Conservation (phyloP, 1,140 invertebrate genomes). For the Aporrectodea caliginosa region DNA sequence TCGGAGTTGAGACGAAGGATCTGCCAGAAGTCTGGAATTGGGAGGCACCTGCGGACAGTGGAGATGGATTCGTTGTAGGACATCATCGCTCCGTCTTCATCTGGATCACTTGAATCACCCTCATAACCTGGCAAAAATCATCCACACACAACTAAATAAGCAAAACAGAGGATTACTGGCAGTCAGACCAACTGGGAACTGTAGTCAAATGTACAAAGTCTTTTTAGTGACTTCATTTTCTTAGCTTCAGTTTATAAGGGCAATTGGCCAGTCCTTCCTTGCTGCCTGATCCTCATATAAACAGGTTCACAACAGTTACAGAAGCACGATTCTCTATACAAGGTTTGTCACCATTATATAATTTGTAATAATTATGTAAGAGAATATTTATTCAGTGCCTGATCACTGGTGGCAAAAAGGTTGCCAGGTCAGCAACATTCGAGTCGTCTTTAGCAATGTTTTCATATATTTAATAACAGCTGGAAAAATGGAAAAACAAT, state of each 20-base stretch:
- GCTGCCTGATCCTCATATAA: no score
- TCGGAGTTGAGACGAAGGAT: conserved; percentile 64
- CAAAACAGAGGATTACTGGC: no score
- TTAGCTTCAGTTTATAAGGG: no score
- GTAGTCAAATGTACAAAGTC: no score
- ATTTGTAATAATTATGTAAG: neutral
- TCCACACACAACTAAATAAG: no score
- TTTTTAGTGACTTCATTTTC: no score
- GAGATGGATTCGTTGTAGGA: conserved; percentile 37
- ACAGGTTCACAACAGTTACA: no score
- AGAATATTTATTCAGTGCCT: neutral
- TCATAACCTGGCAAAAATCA: conserved; percentile 57
- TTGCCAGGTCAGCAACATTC: neutral
- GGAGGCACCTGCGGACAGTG: conserved; percentile 51
- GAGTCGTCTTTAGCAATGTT: neutral
- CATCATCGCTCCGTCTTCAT: conserved; percentile 59
- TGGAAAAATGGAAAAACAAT: neutral
- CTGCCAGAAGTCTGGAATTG: conserved; percentile 73
- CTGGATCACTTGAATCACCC: conserved; percentile 64
- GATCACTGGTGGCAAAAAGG: neutral
- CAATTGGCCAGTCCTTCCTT: no score
- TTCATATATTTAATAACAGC: neutral
- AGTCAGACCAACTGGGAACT: no score
- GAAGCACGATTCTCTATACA: neutral
- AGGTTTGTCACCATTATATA: neutral